Percentiles rank a stretch among this genome's conserved stretches.
Evolutionary conservation across 2,113 vertebrate genomes (phyloP).

Genomic region (Centrocercus urophasianus): DNA sequence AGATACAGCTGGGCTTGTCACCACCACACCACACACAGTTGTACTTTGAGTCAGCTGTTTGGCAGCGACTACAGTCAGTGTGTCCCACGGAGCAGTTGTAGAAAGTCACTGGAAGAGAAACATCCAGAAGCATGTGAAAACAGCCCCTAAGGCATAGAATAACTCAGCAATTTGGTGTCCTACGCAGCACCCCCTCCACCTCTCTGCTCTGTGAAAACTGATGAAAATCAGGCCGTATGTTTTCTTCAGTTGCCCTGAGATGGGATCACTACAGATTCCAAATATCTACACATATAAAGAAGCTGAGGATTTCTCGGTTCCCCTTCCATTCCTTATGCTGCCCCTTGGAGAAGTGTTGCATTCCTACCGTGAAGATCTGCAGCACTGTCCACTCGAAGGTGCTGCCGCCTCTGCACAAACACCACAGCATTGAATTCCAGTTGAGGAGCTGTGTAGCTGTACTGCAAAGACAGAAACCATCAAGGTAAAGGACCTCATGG

Average conservation of each 20-base stretch:
- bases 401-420: conserved; percentile 88
- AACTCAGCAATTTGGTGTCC: not conserved
- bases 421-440: conserved; percentile 89
- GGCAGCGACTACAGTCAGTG: conserved; percentile 94
- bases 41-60: conserved; percentile 87
- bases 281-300: not conserved
- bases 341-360: not conserved
- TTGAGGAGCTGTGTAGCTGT: conserved; percentile 84
- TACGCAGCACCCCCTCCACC: not conserved
- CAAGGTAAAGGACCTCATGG: not conserved
- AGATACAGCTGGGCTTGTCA: conserved; percentile 83
- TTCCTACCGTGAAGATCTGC: conserved; percentile 87
- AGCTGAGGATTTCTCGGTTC: not conserved
- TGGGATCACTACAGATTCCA: not conserved
- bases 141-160: not conserved
- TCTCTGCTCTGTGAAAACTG: not conserved
- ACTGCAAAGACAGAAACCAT: conserved; percentile 78
- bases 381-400: conserved; percentile 91
- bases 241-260: not conserved
- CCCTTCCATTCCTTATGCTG: not conserved
- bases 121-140: not conserved
- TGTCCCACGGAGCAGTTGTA: conserved; percentile 96
- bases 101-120: conserved; percentile 85
- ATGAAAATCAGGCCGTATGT: not conserved
- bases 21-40: conserved; percentile 94